phyloP scores from a whole-genome alignment of 2,797 vertebrate species.

The Pangasius larnaudii region DNA sequence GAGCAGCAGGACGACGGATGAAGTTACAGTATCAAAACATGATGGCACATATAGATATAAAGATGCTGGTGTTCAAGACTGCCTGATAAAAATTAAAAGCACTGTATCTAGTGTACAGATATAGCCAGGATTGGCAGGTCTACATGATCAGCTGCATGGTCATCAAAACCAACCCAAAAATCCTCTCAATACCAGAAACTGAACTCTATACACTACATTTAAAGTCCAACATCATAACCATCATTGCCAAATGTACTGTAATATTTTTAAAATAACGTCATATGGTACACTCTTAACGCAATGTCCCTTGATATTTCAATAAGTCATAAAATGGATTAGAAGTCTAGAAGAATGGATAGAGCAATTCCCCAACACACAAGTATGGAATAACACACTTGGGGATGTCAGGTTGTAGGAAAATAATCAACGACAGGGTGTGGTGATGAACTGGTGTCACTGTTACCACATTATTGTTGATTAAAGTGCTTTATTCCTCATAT shows the following conservation, averaged over 20 bases:
- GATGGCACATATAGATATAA: neutral
- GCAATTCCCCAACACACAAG: neutral
- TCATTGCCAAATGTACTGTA: neutral
- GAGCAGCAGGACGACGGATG: slow-evolving; percentile 42
- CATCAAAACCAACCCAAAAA: neutral
- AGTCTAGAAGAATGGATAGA: neutral
- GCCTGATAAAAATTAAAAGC: neutral
- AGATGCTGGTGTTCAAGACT: neutral
- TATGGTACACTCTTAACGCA: neutral
- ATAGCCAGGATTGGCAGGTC: neutral
- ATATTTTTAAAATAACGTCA: neutral
- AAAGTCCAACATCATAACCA: neutral
- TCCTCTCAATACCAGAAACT: too few species aligned
- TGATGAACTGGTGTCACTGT: neutral
- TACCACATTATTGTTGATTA: neutral
- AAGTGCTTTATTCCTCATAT: neutral
- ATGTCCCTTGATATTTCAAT: neutral
- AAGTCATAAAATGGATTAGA: neutral
- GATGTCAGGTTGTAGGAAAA: neutral
- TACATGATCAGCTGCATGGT: neutral
- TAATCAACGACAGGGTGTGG: neutral
- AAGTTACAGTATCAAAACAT: slow-evolving; percentile 45
- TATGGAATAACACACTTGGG: neutral
- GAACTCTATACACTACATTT: neutral
- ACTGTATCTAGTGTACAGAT: neutral